Evolutionary conservation across 2,113 vertebrate genomes (phyloP).

Genomic region (Montifringilla adamsi): DNA sequence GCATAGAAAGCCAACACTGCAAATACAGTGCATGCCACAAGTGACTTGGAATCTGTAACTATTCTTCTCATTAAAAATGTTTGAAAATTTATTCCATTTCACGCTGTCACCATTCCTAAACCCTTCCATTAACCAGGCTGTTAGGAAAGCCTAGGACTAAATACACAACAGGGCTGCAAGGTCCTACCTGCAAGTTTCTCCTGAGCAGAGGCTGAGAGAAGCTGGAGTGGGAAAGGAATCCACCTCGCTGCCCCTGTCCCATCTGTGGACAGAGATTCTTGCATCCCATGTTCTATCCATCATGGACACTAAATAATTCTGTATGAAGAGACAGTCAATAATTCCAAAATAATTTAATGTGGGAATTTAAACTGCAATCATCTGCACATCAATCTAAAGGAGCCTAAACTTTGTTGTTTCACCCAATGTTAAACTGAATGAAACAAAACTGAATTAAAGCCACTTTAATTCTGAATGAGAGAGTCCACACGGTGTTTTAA

Average conservation of each 20-base stretch:
- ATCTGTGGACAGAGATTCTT: not conserved
- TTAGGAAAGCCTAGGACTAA: not conserved
- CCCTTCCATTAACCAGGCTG: not conserved
- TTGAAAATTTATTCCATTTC: not conserved
- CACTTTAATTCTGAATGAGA: conserved; percentile 39
- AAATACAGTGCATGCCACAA: not conserved
- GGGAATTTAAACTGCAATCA: not conserved
- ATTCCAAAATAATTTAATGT: not conserved
- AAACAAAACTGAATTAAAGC: conserved; percentile 48
- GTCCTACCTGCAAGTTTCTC: not conserved
- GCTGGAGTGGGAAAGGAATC: not conserved
- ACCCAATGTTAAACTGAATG: not conserved
- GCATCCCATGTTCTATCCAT: not conserved
- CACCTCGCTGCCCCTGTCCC: rapidly evolving
- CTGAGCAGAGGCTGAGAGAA: not conserved
- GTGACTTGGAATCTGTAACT: not conserved
- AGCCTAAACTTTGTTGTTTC: not conserved
- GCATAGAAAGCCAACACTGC: not conserved
- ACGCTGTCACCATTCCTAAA: not conserved
- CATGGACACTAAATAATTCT: not conserved
- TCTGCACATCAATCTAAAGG: not conserved
- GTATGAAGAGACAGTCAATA: not conserved
- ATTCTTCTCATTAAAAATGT: not conserved
- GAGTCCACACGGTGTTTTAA: conserved; percentile 57
- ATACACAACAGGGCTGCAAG: not conserved